Conservation (phyloP, 2,113 vertebrate species). For the Larimichthys crocea region DNA sequence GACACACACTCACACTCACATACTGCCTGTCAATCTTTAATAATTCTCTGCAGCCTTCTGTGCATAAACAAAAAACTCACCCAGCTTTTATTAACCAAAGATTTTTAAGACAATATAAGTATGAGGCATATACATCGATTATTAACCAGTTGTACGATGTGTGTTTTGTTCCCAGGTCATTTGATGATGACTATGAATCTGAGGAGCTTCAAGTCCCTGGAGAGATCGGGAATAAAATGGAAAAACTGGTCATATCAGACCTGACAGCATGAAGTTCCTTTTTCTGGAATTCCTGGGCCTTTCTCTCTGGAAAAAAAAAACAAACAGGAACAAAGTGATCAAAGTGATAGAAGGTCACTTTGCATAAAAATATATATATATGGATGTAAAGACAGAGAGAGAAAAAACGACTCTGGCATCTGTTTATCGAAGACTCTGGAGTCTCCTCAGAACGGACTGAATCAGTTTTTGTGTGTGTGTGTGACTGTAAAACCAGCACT, state of each 20-base stretch:
- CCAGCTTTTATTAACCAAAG: no score
- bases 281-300: conserved; percentile 65
- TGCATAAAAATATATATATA: conserved; percentile 25
- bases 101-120: not conserved
- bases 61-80: not conserved
- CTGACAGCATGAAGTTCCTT: conserved; percentile 84
- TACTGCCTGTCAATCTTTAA: not conserved
- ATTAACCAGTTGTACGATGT: conserved; percentile 16
- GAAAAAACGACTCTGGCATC: conserved; percentile 8
- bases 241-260: conserved; percentile 91
- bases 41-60: not conserved
- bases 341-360: not conserved
- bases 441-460: conserved; percentile 25
- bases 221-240: conserved; percentile 93
- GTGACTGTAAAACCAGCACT: conserved; percentile 51
- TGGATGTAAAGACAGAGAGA: conserved; percentile 32
- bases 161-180: conserved; percentile 88
- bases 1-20: not conserved
- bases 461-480: conserved; percentile 47
- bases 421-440: conserved; percentile 20
- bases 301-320: conserved; percentile 53
- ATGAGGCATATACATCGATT: not conserved
- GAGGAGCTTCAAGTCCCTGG: conserved; percentile 90
- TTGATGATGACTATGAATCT: conserved; percentile 95
- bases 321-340: conserved; percentile 41